Conservation (phyloP, 64 coral and sea anemone genomes). For the Dendrophyllia cribrosa region DNA sequence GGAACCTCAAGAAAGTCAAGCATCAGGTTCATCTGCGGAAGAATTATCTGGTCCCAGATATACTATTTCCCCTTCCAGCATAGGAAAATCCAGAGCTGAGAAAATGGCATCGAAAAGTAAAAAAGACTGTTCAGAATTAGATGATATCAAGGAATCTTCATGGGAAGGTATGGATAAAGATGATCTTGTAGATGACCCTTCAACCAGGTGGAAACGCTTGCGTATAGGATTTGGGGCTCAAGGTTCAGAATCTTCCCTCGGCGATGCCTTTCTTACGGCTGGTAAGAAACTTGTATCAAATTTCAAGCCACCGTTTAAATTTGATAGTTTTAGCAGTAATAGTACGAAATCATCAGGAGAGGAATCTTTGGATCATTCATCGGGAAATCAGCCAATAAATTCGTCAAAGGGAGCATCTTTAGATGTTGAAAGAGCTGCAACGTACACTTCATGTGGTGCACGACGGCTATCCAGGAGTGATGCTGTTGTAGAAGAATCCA, state of each 20-base stretch:
- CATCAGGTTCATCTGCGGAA: not conserved
- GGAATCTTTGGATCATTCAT: constrained; percentile 46
- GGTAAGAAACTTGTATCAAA: constrained; percentile 82
- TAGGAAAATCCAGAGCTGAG: not conserved
- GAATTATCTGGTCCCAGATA: not conserved
- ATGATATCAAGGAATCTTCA: not conserved
- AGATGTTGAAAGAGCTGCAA: not conserved
- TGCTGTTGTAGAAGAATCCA: constrained; percentile 64
- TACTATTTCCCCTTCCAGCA: not conserved
- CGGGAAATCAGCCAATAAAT: not conserved
- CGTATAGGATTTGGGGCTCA: not conserved
- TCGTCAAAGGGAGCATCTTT: not conserved
- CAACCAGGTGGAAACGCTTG: not conserved
- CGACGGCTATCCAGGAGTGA: constrained; percentile 73
- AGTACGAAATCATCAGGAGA: constrained; percentile 45
- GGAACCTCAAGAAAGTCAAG: constrained; percentile 1
- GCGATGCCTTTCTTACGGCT: constrained; percentile 73
- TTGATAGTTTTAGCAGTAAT: constrained; percentile 58
- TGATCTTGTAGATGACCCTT: not conserved
- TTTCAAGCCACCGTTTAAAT: constrained; percentile 69
- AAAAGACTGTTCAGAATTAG: not conserved
- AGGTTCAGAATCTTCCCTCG: constrained; percentile 46
- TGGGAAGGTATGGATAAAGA: not conserved
- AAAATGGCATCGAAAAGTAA: not conserved
- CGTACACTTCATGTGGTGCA: not conserved